Evolutionary conservation across 2,888 invertebrate genomes (phyloP).

Genomic region (Lacanobia wlatinum): DNA sequence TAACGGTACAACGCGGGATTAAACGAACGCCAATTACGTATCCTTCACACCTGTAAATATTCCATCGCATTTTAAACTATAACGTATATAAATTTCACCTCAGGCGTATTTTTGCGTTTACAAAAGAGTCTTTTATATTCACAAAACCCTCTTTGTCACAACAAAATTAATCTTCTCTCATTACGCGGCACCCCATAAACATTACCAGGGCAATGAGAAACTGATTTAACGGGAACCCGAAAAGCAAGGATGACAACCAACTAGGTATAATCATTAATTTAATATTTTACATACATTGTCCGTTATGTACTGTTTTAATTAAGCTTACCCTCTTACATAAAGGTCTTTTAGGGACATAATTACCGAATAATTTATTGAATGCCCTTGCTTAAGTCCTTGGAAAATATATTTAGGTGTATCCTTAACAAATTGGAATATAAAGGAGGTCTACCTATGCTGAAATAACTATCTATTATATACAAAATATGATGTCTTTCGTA

Average conservation of each 20-base stretch:
- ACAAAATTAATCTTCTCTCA: slow-evolving; percentile 31
- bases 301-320: slow-evolving; percentile 61
- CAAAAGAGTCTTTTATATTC: not conserved
- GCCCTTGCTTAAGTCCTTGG: slow-evolving; percentile 13
- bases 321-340: slow-evolving; percentile 52
- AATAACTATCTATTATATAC: not conserved
- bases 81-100: too few relatives aligned
- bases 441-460: not conserved
- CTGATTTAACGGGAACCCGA: slow-evolving; percentile 43
- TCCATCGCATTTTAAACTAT: too few relatives aligned
- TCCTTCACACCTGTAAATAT: too few relatives aligned
- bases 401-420: slow-evolving; percentile 2
- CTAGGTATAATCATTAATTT: slow-evolving; percentile 54
- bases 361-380: slow-evolving; percentile 63
- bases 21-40: too few relatives aligned
- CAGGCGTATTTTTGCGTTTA: not conserved
- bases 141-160: not conserved
- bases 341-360: slow-evolving; percentile 51
- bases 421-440: slow-evolving; percentile 20
- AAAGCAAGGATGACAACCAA: slow-evolving; percentile 21
- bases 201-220: slow-evolving; percentile 31
- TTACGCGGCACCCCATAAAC: slow-evolving; percentile 21
- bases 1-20: too few relatives aligned
- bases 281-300: slow-evolving; percentile 47
- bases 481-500: not conserved